Percentiles rank a stretch among this genome's conserved stretches.
phyloP scores from a whole-genome alignment of 2,888 invertebrate genomes.

The Mellilla xanthometata region DNA sequence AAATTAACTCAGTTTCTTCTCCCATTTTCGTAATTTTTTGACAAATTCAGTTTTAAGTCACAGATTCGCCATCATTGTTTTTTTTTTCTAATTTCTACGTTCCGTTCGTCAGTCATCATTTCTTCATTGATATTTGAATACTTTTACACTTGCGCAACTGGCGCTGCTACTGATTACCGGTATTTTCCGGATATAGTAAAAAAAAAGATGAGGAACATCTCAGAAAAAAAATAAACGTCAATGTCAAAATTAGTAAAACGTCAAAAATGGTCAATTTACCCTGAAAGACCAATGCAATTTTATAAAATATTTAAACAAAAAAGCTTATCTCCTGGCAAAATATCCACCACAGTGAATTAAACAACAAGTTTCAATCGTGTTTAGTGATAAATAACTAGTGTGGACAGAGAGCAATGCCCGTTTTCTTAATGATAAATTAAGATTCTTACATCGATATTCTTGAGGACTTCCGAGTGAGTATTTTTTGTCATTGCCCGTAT shows the following conservation, averaged over 20 bases:
- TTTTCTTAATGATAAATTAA: conserved; percentile 32
- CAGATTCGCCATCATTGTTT: neutral
- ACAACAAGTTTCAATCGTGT: conserved; percentile 34
- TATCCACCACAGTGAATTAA: conserved; percentile 38
- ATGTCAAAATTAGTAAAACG: conserved; percentile 26
- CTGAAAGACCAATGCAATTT: conserved; percentile 46
- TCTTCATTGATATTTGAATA: too few relatives aligned
- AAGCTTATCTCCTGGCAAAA: conserved; percentile 38
- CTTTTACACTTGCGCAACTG: too few relatives aligned
- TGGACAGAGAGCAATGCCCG: conserved; percentile 32
- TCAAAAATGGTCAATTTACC: conserved; percentile 27
- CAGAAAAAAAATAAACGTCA: conserved; percentile 16
- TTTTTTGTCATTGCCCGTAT: conserved; percentile 27
- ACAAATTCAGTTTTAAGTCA: conserved; percentile 17
- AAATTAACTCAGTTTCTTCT: conserved; percentile 71
- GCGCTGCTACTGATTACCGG: too few relatives aligned
- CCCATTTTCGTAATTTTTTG: conserved; percentile 37
- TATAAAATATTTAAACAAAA: conserved; percentile 51
- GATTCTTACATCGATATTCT: conserved; percentile 27
- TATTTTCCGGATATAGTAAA: conserved; percentile 16
- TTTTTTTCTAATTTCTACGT: neutral
- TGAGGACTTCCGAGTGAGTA: conserved; percentile 34
- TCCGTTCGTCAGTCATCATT: neutral
- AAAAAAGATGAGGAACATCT: conserved; percentile 23
- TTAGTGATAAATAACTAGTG: conserved; percentile 25